phyloP scores from a whole-genome alignment of 1,140 invertebrate species.

The Heliconius hewitsoni region DNA sequence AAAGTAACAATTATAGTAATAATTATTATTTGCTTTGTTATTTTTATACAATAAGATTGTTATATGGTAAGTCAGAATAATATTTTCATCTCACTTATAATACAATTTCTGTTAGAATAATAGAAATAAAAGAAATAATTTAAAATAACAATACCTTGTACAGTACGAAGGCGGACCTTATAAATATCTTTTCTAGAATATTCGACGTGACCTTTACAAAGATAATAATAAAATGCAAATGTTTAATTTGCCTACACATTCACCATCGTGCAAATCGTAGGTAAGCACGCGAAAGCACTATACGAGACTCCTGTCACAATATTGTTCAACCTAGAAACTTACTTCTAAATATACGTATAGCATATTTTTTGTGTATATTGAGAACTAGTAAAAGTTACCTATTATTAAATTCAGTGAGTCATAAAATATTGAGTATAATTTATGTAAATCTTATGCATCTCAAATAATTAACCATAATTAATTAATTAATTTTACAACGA shows the following conservation, averaged over 20 bases:
- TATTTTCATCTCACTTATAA: neutral
- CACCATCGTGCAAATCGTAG: slow-evolving; percentile 24
- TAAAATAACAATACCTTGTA: neutral
- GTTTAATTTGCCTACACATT: slow-evolving; percentile 37
- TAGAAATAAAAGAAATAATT: neutral
- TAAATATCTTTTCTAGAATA: neutral
- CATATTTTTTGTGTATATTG: neutral
- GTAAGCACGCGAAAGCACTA: slow-evolving; percentile 25
- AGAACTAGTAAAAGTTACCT: too few relatives aligned
- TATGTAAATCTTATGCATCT: neutral
- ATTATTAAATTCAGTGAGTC: too few relatives aligned
- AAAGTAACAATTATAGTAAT: neutral
- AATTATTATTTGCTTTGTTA: neutral
- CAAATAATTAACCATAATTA: too few relatives aligned
- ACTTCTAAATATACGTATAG: neutral
- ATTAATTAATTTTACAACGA: too few relatives aligned
- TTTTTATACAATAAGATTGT: neutral
- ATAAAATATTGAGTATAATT: too few relatives aligned
- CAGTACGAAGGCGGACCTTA: neutral
- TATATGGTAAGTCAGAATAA: neutral
- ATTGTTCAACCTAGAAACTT: neutral
- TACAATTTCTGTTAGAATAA: neutral
- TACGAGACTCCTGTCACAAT: slow-evolving; percentile 12
- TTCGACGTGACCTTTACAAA: slow-evolving; percentile 24
- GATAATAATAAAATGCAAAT: slow-evolving; percentile 35